phyloP scores from a whole-genome alignment of 2,888 invertebrate genomes.

The Nasonia oneida region DNA sequence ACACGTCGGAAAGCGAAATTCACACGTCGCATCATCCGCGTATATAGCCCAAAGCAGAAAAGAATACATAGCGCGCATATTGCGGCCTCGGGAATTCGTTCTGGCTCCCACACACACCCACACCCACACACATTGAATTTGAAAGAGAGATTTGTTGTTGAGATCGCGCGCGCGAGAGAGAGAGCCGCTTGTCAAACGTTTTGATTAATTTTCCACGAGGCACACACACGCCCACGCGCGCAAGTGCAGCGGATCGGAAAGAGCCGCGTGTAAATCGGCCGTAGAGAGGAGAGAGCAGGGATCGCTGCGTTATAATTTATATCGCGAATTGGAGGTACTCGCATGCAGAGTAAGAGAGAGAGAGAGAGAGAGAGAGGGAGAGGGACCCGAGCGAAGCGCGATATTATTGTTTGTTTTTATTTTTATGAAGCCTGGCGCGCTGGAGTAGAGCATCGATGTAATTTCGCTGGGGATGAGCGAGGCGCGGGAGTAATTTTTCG shows the following conservation, averaged over 20 bases:
- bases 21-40: conserved; percentile 40
- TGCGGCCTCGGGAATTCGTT: conserved; percentile 5
- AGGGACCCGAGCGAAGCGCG: background rate
- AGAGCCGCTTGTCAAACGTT: conserved; percentile 41
- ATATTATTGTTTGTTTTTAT: conserved; percentile 34
- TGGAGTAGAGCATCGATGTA: conserved; percentile 10
- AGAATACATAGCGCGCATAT: background rate
- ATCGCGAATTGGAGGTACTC: background rate
- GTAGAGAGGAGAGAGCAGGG: background rate
- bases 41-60: background rate
- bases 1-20: conserved; percentile 26
- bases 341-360: too few relatives aligned
- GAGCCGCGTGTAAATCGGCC: conserved; percentile 36
- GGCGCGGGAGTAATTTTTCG: background rate
- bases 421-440: background rate
- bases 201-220: conserved; percentile 56
- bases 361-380: background rate
- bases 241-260: background rate
- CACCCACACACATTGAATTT: background rate
- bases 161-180: background rate
- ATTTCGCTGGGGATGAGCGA: background rate
- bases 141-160: background rate
- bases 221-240: background rate
- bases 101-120: background rate
- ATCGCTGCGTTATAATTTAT: conserved; percentile 52